Evolutionary conservation across 2,888 invertebrate species (phyloP), one percentile per base, ranked within the genome.

Genomic region (Marronus borbonicus): DNA sequence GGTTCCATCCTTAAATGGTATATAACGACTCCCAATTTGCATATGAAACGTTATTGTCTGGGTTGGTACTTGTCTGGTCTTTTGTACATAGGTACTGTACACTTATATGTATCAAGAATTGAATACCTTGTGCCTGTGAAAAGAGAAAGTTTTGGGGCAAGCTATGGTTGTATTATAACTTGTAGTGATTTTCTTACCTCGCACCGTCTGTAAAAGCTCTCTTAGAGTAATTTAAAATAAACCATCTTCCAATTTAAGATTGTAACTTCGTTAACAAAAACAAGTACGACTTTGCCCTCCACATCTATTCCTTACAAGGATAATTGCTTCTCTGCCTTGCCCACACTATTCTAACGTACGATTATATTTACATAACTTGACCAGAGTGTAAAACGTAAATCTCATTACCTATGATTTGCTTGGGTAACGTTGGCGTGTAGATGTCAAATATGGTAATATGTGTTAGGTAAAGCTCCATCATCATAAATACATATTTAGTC

Each of bases 31-130:
- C 36, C 31, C 55, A 14, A 55, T 70, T 70, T 70, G 36, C 70
- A 70, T 70, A 70, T 58, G 70, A 58, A 70, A 70, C 36, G 58
- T 31, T 70, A 31, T 39, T 58, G 55, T 17, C 17, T 55, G 36
- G 52, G 36, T 28, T 70, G 12, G 17, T n/a, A 58, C 36, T 36
- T 55, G 55, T 36, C 17, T 52, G 52, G 44, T 3, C 55, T 55
- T 4, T 55, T 20, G 20, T 20, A 31, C 31, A 31, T 31, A 55
- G 8, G 20, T 55, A 17, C 55, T 55, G 55, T 2, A 20, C 20
- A 10, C 55, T 20, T 55, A 8, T 8, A 20, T 2, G 20, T 20
- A n/a, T 55, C 20, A 20, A 20, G 20, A 44, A 44, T 44, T 44
- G 5, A 44, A 44, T 44, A 44, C 10, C 28, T 62, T 20, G 65